Percentiles rank a stretch among this genome's conserved stretches.
Conservation (phyloP, 1,140 invertebrate genomes). For the Aradophagus sp. region DNA sequence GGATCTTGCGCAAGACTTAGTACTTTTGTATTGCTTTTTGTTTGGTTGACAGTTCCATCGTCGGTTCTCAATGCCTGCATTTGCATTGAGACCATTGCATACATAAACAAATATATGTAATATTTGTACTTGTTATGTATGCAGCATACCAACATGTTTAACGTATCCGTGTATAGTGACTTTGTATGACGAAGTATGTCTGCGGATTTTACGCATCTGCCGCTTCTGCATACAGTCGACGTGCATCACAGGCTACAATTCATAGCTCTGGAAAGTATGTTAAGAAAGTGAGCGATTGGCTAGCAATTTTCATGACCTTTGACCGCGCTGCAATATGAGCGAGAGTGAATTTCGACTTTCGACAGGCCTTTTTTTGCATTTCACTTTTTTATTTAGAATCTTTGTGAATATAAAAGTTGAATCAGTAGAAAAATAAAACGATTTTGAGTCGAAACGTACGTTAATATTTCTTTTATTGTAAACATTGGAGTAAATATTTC, state of each 20-base stretch:
- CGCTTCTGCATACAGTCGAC: slow-evolving; percentile 24
- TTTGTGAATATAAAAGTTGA: no score
- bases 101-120: slow-evolving; percentile 7
- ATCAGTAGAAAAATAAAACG: no score
- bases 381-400: no score
- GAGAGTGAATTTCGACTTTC: not conserved
- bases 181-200: slow-evolving; percentile 30
- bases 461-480: no score
- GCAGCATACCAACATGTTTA: no score
- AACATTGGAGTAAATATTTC: no score
- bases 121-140: slow-evolving; percentile 17
- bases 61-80: slow-evolving; percentile 8
- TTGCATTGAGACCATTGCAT: slow-evolving; percentile 23
- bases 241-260: slow-evolving; percentile 65
- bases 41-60: slow-evolving; percentile 33
- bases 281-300: slow-evolving; percentile 71
- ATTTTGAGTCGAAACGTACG: no score
- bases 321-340: not conserved
- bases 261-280: slow-evolving; percentile 73
- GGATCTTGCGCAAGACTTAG: slow-evolving; percentile 67
- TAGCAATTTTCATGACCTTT: slow-evolving; percentile 65
- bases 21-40: slow-evolving; percentile 68
- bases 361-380: no score
- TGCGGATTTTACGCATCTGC: slow-evolving; percentile 28
- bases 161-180: slow-evolving; percentile 5